phyloP scores from a whole-genome alignment of 2,113 vertebrate genomes.

The Stictonetta naevosa region DNA sequence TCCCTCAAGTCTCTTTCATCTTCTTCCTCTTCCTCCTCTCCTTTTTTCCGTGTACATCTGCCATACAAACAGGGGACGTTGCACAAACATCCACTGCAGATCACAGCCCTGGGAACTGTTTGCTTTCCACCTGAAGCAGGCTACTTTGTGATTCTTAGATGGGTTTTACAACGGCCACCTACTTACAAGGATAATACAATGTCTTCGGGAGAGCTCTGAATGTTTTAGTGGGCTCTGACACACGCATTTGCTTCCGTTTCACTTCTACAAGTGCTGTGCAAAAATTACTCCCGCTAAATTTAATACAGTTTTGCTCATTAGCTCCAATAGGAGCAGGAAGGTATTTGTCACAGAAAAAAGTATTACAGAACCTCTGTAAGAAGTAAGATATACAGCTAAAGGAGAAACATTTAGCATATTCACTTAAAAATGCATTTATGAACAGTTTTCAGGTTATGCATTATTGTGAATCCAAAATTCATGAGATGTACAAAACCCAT shows the following conservation, averaged over 20 bases:
- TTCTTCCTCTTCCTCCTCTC: constrained; percentile 70
- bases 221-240: not conserved
- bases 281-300: not conserved
- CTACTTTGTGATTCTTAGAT: not conserved
- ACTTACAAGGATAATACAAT: not conserved
- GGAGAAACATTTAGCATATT: not conserved
- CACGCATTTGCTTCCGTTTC: not conserved
- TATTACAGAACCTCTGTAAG: not conserved
- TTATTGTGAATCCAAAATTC: not conserved
- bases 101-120: not conserved
- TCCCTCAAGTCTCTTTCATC: constrained; percentile 68
- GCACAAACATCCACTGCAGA: not conserved
- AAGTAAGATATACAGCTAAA: not conserved
- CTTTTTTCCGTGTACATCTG: constrained; percentile 58
- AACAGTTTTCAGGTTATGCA: not conserved
- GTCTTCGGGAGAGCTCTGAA: not conserved
- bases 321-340: not conserved
- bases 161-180: not conserved
- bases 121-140: not conserved
- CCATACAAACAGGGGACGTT: not conserved
- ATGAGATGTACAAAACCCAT: not conserved
- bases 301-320: not conserved
- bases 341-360: not conserved
- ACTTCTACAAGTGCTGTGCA: not conserved
- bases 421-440: not conserved